A percentile compares a stretch with the other conserved stretches of the same genome.
These are phyloP conservation scores for Bradypodion ventrale DNA, from an alignment of 2,797 vertebrate species.

Conservation along the genomic window DNA sequence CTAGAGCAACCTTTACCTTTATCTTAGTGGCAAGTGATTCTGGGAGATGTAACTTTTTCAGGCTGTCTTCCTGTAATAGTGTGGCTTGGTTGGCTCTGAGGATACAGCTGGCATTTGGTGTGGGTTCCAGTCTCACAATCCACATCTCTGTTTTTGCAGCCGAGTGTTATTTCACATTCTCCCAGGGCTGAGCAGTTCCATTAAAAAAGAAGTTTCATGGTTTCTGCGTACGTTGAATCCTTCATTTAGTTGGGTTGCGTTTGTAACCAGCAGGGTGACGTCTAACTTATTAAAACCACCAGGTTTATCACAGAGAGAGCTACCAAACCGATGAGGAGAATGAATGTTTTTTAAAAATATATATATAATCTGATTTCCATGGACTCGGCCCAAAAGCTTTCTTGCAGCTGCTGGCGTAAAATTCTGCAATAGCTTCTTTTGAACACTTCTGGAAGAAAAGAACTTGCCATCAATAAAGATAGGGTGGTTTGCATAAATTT, in stretches of 20 bases:
- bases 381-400: neutral
- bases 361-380: constrained; percentile 2
- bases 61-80: neutral
- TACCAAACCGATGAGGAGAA: neutral
- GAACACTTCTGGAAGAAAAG: constrained; percentile 2
- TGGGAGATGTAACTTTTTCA: neutral
- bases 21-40: too few species aligned
- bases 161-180: neutral
- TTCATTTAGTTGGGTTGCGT: neutral
- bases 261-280: neutral
- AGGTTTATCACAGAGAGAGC: neutral
- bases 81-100: neutral
- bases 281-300: neutral
- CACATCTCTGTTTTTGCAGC: too few species aligned
- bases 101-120: neutral
- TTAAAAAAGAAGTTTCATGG: neutral
- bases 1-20: too few species aligned
- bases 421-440: neutral
- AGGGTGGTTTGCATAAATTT: neutral
- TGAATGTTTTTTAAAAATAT: neutral
- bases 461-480: neutral
- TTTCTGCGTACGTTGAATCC: neutral
- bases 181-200: neutral
- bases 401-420: neutral
- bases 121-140: too few species aligned